These are phyloP conservation scores for Bombyx mandarina DNA, from an alignment of 1,140 invertebrate species.

Conservation along the genomic window DNA sequence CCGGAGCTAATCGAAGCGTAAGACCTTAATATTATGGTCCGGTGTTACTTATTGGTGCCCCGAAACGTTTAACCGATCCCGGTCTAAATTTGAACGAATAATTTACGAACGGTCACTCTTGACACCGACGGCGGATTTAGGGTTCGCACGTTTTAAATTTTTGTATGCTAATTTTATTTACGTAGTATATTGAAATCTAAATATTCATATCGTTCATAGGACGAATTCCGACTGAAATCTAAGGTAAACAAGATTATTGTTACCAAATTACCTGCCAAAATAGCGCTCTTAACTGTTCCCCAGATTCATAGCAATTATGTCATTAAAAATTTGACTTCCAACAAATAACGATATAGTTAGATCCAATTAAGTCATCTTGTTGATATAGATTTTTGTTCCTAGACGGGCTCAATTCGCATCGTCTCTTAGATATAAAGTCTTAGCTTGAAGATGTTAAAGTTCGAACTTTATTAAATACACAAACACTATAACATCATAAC, in stretches of 20 bases:
- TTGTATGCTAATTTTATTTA: background rate
- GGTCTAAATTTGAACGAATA: slow-evolving; percentile 68
- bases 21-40: slow-evolving; percentile 31
- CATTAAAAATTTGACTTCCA: too few species aligned
- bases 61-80: slow-evolving; percentile 62
- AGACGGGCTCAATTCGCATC: too few species aligned
- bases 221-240: background rate
- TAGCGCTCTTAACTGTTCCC: too few species aligned
- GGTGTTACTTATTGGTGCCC: slow-evolving; percentile 62
- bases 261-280: background rate
- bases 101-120: slow-evolving; percentile 63
- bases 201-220: background rate
- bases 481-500: slow-evolving; percentile 1
- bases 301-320: too few species aligned
- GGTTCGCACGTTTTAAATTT: slow-evolving; percentile 21
- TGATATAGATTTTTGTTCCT: too few species aligned
- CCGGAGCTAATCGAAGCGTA: background rate
- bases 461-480: too few species aligned
- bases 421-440: too few species aligned
- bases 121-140: slow-evolving; percentile 31
- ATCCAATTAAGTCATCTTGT: too few species aligned
- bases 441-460: too few species aligned
- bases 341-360: too few species aligned
- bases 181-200: background rate
- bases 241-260: background rate